Conservation (phyloP, 2,888 invertebrate genomes). For the Coleophora deauratella region DNA sequence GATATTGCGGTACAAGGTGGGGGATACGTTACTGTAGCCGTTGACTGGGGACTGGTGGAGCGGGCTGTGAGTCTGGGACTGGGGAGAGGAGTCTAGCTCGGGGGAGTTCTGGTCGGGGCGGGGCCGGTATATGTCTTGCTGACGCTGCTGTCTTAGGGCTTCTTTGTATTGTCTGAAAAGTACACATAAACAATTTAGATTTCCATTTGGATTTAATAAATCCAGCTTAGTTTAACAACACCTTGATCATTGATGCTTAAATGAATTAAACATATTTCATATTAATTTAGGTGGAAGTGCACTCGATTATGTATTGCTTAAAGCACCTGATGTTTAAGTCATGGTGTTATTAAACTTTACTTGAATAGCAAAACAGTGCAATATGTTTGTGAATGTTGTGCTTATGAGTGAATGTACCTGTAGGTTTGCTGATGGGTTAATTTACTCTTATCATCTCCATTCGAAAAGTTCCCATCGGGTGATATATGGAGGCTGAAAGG, state of each 20-base stretch:
- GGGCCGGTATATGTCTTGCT: conserved; percentile 84
- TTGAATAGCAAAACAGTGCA: conserved; percentile 6
- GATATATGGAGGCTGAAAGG: conserved; percentile 77
- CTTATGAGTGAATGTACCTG: conserved; percentile 72
- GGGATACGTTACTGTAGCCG: conserved; percentile 74
- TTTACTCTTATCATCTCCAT: conserved; percentile 79
- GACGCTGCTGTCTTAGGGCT: conserved; percentile 88
- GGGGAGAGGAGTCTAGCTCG: conserved; percentile 69
- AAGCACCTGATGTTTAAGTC: too few relatives aligned
- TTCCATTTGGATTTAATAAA: neutral
- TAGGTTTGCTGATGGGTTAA: conserved; percentile 83
- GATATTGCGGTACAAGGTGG: conserved; percentile 47
- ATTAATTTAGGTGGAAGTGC: neutral
- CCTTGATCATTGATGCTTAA: neutral
- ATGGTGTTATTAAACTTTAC: neutral
- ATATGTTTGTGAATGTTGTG: conserved; percentile 27
- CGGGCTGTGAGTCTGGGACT: conserved; percentile 68
- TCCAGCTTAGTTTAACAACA: neutral
- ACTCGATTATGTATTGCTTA: neutral
- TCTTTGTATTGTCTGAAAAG: conserved; percentile 88
- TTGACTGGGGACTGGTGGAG: conserved; percentile 68
- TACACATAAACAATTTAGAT: neutral
- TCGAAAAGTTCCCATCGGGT: conserved; percentile 74
- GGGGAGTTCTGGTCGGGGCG: conserved; percentile 76
- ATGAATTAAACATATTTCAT: neutral